Evolutionary conservation across 2,113 vertebrate species (phyloP).

Genomic region (Oncorhynchus keta): DNA sequence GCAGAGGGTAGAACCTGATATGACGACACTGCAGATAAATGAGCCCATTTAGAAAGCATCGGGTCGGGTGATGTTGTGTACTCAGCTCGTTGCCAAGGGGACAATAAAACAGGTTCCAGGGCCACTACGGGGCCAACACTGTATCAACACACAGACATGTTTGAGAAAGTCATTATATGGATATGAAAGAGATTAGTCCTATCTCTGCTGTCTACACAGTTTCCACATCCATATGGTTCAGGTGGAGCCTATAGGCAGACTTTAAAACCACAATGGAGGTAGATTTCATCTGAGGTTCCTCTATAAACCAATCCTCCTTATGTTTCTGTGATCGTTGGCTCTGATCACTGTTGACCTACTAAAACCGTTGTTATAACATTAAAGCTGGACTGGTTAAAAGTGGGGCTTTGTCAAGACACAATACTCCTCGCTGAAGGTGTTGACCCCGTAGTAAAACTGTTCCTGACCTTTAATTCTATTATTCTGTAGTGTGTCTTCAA

Average conservation of each 20-base stretch:
- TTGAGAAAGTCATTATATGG: constrained; percentile 38
- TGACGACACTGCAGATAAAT: constrained; percentile 55
- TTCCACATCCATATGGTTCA: constrained; percentile 28
- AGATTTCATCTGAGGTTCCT: neutral
- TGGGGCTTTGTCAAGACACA: neutral
- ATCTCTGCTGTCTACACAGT: constrained; percentile 29
- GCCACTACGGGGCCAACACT: too few species aligned
- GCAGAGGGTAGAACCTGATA: constrained; percentile 40
- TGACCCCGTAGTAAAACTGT: neutral
- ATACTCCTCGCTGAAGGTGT: neutral
- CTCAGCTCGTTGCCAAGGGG: too few species aligned
- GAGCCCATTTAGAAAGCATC: constrained; percentile 54
- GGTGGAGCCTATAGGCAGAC: too few species aligned
- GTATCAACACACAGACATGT: constrained; percentile 21
- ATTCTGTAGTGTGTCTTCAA: neutral
- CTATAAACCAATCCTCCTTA: neutral
- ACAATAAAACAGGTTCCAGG: too few species aligned
- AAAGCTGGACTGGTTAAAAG: neutral
- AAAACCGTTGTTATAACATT: neutral
- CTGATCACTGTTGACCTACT: neutral
- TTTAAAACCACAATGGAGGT: constrained; percentile 6
- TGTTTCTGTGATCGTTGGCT: neutral
- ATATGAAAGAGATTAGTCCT: neutral
- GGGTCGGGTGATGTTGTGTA: too few species aligned
- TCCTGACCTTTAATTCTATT: neutral